Evolutionary conservation across 2,888 invertebrate genomes (phyloP).

Genomic region (Ochropleura leucogaster): DNA sequence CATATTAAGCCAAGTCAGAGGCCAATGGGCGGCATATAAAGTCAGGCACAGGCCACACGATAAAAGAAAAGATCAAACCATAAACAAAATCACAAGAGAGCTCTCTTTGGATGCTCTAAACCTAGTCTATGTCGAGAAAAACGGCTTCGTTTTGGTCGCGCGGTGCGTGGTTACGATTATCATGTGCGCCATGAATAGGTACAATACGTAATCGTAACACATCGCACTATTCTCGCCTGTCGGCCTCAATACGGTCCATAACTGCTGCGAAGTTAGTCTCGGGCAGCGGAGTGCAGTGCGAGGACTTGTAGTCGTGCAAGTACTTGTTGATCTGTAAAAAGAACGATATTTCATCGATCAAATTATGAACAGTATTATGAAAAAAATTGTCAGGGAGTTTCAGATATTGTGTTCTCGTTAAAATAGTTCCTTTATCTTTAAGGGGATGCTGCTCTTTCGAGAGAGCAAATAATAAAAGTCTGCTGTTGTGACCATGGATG

Average conservation of each 20-base stretch:
- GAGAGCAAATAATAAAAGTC: neutral
- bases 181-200: neutral
- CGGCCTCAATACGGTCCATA: conserved; percentile 42
- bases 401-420: neutral
- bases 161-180: neutral
- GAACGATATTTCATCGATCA: conserved; percentile 9
- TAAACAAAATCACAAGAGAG: conserved; percentile 2
- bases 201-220: conserved; percentile 18
- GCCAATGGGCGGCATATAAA: too few species aligned
- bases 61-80: neutral
- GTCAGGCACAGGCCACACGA: too few species aligned
- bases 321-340: conserved; percentile 93
- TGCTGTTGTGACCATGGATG: neutral
- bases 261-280: conserved; percentile 84
- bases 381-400: neutral
- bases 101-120: conserved; percentile 2
- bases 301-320: conserved; percentile 95
- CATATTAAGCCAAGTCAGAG: too few species aligned
- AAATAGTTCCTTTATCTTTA: neutral
- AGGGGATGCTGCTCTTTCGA: neutral
- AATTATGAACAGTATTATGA: neutral
- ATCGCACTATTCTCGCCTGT: conserved; percentile 12
- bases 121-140: conserved; percentile 9
- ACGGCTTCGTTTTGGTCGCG: neutral
- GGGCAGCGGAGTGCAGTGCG: conserved; percentile 96